Evolutionary conservation across 1,140 invertebrate species (phyloP), one percentile per base, ranked within the genome.

Genomic region (Drosophila elegans): DNA sequence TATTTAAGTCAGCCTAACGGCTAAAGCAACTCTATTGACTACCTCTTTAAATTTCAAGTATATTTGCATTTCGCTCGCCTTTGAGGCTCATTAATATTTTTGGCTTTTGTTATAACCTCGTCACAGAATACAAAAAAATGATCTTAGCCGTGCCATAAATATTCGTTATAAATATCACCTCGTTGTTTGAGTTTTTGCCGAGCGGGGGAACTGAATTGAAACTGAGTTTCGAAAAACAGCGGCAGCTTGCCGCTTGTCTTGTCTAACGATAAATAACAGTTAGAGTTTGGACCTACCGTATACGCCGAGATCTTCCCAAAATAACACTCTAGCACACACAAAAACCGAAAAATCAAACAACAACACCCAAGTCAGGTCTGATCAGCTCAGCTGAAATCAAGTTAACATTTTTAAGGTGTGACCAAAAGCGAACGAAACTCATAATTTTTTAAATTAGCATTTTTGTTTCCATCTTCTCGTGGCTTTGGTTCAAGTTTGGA

Each of bases 391-490:
- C 44, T 49, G 59, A 61, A 66, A 68, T 68, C 64, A 53, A 68
- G 73, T 77, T 55, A 48, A 60, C 62, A 74, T 80, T 91, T 91
- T 91, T 91, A 91, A 91, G 89, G 89, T 91, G 89, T 91, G 89
- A 91, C 89, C 89, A 80, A 83, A 85, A 88, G 74, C 84, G 78
- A 91, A 85, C 84, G 89, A 91, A 91, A 82, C 89, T 91, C 89
- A 80, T 91, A 85, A 91, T 91, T 91, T 91, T 91, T 78, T 55
- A 91, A 91, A 91, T 91, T 91, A 91, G 89, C 89, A 91, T 91
- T 91, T 91, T 82, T 69, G 77, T 66, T 54, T 74, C 61, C 41
- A 46, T 62, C 52, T 55, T 41, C 52, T 41, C 46, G 44, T 36
- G 41, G 39, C 67, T 76, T 55, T 38, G 62, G 48, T 68, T 11